phyloP scores from a whole-genome alignment of 2,797 vertebrate species.

The Falco novaeseelandiae region DNA sequence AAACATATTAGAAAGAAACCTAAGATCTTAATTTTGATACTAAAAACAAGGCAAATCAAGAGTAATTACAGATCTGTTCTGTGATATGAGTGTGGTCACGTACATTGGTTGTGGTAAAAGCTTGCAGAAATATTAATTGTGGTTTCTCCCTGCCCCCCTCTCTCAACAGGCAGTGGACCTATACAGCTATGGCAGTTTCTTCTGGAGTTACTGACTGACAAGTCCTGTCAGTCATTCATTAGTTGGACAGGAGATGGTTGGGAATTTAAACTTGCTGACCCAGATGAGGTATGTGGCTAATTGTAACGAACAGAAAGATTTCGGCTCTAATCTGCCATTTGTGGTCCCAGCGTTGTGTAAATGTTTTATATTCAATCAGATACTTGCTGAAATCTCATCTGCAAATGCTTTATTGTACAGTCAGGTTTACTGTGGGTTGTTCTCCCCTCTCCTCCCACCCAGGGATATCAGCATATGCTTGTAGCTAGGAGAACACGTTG shows the following conservation, averaged over 20 bases:
- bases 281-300: conserved; percentile 82
- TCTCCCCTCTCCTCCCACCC: neutral
- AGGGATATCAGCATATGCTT: neutral
- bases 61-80: neutral
- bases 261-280: conserved; percentile 90
- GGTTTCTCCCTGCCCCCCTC: neutral
- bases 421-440: neutral
- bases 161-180: conserved; percentile 84
- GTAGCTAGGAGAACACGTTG: neutral
- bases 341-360: neutral
- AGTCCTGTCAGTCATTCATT: conserved; percentile 87
- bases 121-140: neutral
- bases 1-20: neutral
- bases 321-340: neutral
- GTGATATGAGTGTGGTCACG: neutral
- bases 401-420: neutral
- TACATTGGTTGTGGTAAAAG: neutral
- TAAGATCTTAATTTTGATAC: neutral
- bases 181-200: conserved; percentile 92
- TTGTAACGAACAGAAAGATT: neutral
- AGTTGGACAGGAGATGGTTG: conserved; percentile 91
- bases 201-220: conserved; percentile 86
- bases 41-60: neutral
- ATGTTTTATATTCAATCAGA: neutral
- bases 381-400: neutral